Evolutionary conservation across 2,888 invertebrate genomes (phyloP).

Genomic region (Oxytorus armatus): DNA sequence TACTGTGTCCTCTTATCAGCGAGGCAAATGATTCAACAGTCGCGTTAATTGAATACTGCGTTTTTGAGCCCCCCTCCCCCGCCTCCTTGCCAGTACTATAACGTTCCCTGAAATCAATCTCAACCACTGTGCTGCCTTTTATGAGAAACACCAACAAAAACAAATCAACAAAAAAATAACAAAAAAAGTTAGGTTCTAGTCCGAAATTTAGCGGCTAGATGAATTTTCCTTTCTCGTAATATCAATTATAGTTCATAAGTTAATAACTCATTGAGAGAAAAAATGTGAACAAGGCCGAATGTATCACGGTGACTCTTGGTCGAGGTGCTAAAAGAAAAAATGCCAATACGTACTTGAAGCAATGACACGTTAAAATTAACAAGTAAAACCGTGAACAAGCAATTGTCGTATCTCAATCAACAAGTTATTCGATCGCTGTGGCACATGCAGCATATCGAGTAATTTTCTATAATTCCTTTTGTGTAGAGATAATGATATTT

Average conservation of each 20-base stretch:
- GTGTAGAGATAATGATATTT: constrained; percentile 1
- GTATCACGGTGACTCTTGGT: constrained; percentile 29
- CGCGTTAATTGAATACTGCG: constrained; percentile 14
- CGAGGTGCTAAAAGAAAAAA: constrained; percentile 45
- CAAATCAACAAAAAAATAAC: constrained; percentile 17
- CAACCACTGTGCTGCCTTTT: constrained; percentile 59
- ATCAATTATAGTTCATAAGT: constrained; percentile 53
- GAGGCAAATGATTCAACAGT: constrained; percentile 18
- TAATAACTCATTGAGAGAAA: no score
- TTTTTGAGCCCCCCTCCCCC: constrained; percentile 1
- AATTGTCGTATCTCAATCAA: constrained; percentile 30
- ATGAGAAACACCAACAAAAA: constrained; percentile 44
- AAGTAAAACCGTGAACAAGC: constrained; percentile 31
- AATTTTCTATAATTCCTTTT: constrained; percentile 2
- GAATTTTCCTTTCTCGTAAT: constrained; percentile 22
- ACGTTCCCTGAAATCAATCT: constrained; percentile 22
- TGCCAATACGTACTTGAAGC: constrained; percentile 44
- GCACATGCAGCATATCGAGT: constrained; percentile 15
- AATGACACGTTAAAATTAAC: constrained; percentile 20
- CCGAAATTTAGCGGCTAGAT: constrained; percentile 32
- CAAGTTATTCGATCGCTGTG: constrained; percentile 19
- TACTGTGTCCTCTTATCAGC: constrained; percentile 21
- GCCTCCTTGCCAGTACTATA: not conserved
- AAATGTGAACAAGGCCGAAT: constrained; percentile 22
- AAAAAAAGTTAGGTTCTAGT: constrained; percentile 30